Evolutionary conservation across 1,140 invertebrate species (phyloP), one percentile per base, ranked within the genome.

Genomic region (Scylla paramamosain): DNA sequence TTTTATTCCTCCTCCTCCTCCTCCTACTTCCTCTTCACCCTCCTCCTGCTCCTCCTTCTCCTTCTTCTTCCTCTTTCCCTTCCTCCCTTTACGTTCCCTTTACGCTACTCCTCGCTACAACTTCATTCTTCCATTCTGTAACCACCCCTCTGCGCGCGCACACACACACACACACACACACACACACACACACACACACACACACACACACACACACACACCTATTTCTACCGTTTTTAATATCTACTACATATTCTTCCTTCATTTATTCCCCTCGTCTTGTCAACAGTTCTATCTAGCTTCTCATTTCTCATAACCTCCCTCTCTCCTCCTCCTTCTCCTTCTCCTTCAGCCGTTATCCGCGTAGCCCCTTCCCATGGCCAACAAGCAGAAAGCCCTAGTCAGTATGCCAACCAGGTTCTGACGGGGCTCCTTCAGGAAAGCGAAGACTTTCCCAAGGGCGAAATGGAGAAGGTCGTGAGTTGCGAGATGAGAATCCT

Each of bases 151-250:
- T 39, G 39, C 39, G 39, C 39, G 6, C 39, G 20, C 29, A 87
- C 29, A 87, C 29, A 87, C 29, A 87, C 29, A 87, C 29, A 87
- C 29, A 87, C 84, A 87, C 29, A 87, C 29, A 87, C 29, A 87
- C 29, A 87, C 29, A 29, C 39, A 87, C 16, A 87, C 16, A 20
- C 29, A n/a, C 39, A 87, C 29, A 29, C 29, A 29, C 16, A n/a
- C 29, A 31, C 84, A 16, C 84, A 31, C 84, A 16, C 84, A 87
- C 84, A 31, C 84, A 87, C 84, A 31, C 20, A 87, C 29, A 87
- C 84, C 28, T 45, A 25, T 45, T 31, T 45, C 8, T 45, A 25
- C 0, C 87, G 0, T 31, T 45, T 59, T 59, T 12, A 59, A 14
- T 59, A 12, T 59, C 10, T 59, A 59, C 16, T 59, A 59, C 16